phyloP scores from a whole-genome alignment of 2,888 invertebrate species.

The Andrena bicolor region DNA sequence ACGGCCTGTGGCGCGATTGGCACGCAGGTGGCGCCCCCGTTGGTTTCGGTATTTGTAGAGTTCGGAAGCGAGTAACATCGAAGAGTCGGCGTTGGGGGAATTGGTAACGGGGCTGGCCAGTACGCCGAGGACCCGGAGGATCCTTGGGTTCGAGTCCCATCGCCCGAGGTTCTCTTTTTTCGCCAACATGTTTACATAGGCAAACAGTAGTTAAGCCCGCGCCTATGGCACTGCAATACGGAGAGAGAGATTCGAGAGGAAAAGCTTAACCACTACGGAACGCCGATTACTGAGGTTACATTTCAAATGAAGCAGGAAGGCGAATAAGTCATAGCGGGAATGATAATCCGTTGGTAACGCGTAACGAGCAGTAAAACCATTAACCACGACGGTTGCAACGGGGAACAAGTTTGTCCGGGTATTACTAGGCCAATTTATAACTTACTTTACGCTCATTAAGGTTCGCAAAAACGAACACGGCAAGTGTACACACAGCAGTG shows the following conservation, averaged over 20 bases:
- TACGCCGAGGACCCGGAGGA: too few species aligned
- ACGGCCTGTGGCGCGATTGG: too few species aligned
- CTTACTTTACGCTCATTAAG: constrained; percentile 43
- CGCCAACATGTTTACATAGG: too few species aligned
- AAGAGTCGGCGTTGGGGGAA: too few species aligned
- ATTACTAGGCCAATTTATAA: constrained; percentile 59
- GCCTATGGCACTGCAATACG: too few species aligned
- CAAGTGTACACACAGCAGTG: constrained; percentile 6
- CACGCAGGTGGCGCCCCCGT: too few species aligned
- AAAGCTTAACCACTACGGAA: background rate
- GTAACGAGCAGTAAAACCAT: constrained; percentile 51
- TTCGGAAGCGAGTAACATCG: too few species aligned
- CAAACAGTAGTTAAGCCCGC: too few species aligned
- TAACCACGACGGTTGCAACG: constrained; percentile 41
- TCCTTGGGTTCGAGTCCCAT: too few species aligned
- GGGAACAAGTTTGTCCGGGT: constrained; percentile 43
- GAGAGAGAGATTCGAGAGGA: background rate
- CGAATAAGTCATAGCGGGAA: constrained; percentile 26
- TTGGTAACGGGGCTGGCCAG: too few species aligned
- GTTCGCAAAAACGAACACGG: constrained; percentile 30
- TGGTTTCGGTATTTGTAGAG: too few species aligned
- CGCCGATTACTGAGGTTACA: constrained; percentile 4
- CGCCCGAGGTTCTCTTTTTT: too few species aligned
- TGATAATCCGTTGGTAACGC: constrained; percentile 43
- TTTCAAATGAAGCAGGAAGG: constrained; percentile 9